Conservation (phyloP, 2,113 vertebrate genomes). For the Psophia crepitans region DNA sequence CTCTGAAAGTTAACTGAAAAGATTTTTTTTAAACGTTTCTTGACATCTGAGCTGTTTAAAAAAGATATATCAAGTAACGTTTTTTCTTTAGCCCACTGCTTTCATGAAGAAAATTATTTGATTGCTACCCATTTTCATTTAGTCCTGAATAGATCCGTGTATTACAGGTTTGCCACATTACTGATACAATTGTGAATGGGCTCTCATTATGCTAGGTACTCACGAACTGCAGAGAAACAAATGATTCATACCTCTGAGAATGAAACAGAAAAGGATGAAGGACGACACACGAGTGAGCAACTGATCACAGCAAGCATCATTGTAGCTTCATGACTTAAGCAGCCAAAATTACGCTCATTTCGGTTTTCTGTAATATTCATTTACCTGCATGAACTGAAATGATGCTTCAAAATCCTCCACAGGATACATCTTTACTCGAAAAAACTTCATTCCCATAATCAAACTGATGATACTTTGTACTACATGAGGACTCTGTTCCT, state of each 20-base stretch:
- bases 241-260: neutral
- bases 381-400: slow-evolving; percentile 98
- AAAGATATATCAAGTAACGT: neutral
- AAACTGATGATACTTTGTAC: slow-evolving; percentile 97
- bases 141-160: neutral
- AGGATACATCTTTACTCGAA: slow-evolving; percentile 98
- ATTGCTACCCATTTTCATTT: neutral
- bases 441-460: slow-evolving; percentile 99
- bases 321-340: neutral
- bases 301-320: neutral
- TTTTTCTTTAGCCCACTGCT: neutral
- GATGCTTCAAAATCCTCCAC: slow-evolving; percentile 99
- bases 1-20: neutral
- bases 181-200: neutral
- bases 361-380: neutral
- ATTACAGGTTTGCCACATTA: neutral
- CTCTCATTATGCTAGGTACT: neutral
- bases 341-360: neutral
- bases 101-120: neutral
- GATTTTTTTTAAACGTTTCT: neutral
- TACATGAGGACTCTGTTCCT: slow-evolving; percentile 93
- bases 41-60: neutral
- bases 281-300: neutral
- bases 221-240: neutral
- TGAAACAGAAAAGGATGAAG: neutral